Percentiles rank a stretch among this genome's conserved stretches.
Conservation (phyloP, 2,113 vertebrate species). For the Corynorhinus townsendii region DNA sequence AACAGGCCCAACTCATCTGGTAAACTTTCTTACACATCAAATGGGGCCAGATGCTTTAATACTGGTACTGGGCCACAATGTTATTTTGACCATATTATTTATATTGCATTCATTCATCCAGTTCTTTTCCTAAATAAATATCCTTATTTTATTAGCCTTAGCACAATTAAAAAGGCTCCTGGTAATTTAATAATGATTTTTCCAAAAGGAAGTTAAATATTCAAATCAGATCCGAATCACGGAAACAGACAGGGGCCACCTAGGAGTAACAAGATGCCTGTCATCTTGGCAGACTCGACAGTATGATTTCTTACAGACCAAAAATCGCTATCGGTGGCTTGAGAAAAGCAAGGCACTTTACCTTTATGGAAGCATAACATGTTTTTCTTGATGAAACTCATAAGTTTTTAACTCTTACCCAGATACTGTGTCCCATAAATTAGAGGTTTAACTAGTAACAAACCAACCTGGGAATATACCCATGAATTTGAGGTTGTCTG, state of each 20-base stretch:
- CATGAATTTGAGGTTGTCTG: background rate
- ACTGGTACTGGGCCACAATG: background rate
- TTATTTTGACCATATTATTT: constrained; percentile 53
- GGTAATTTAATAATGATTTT: constrained; percentile 56
- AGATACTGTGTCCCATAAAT: background rate
- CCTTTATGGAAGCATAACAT: background rate
- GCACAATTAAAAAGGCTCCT: constrained; percentile 52
- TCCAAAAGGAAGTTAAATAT: constrained; percentile 64
- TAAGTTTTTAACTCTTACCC: background rate
- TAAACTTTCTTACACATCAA: constrained; percentile 43
- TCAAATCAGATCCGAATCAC: constrained; percentile 50
- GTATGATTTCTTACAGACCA: background rate
- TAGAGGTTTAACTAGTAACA: background rate
- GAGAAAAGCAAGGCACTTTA: background rate
- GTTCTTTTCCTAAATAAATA: constrained; percentile 48
- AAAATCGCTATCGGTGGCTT: background rate
- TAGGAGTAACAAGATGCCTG: constrained; percentile 47
- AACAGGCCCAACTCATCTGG: constrained; percentile 56
- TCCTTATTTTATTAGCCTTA: constrained; percentile 61
- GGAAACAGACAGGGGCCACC: constrained; percentile 40
- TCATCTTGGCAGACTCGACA: background rate
- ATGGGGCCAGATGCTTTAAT: constrained; percentile 54
- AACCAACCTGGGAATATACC: background rate
- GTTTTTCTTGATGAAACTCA: background rate
- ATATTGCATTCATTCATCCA: constrained; percentile 33